Evolutionary conservation across 2,888 invertebrate genomes (phyloP).

Genomic region (Scelioninae gen. 1): DNA sequence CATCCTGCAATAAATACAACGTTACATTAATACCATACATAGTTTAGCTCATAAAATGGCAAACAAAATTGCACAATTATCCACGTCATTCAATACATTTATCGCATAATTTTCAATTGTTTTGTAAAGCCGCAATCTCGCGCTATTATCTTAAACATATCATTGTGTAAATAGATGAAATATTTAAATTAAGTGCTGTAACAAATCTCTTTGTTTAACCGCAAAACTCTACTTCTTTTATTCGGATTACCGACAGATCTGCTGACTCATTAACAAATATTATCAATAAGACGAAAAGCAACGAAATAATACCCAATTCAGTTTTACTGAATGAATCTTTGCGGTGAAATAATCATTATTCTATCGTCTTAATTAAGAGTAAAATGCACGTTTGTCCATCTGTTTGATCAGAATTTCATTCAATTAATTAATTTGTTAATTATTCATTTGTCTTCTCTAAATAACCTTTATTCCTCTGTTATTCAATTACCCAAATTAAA

Average conservation of each 20-base stretch:
- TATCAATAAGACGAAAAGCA: constrained; percentile 20
- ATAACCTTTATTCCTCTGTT: no score
- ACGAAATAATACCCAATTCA: not conserved
- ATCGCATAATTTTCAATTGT: not conserved
- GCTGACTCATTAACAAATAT: constrained; percentile 50
- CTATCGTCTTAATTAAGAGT: no score
- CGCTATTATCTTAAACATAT: constrained; percentile 1
- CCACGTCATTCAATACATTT: no score
- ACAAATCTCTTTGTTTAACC: constrained; percentile 32
- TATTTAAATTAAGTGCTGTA: constrained; percentile 21
- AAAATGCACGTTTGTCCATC: no score
- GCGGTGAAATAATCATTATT: no score
- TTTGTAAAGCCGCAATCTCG: not conserved
- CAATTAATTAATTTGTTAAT: no score
- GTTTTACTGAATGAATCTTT: no score
- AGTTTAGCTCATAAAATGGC: not conserved
- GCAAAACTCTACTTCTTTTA: constrained; percentile 6
- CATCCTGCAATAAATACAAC: constrained; percentile 86
- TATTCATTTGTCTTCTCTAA: no score
- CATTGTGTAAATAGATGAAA: not conserved
- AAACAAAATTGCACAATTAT: not conserved
- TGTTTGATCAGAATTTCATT: no score
- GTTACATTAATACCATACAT: not conserved
- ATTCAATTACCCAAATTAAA: no score
- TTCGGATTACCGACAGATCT: constrained; percentile 1